These are phyloP conservation scores for Neodon shergylaensis DNA, from an alignment of 2,113 vertebrate genomes.

Conservation along the genomic window DNA sequence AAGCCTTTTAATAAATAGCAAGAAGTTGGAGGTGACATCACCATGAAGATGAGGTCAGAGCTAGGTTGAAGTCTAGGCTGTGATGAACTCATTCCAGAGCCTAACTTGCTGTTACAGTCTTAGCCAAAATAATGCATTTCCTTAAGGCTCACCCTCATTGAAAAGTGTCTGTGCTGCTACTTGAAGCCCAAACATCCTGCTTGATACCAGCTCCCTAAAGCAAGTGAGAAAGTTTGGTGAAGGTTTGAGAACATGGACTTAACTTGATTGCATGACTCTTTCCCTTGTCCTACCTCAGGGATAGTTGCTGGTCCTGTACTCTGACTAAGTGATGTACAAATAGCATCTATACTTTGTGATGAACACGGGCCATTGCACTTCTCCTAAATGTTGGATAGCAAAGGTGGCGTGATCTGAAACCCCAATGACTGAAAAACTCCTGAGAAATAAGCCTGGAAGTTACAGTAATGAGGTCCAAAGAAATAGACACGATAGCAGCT, in stretches of 20 bases:
- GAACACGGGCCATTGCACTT: neutral
- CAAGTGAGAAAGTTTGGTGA: neutral
- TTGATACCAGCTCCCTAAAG: neutral
- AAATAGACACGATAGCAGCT: conserved; percentile 29
- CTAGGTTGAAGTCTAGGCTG: neutral
- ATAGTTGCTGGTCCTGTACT: neutral
- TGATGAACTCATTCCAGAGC: neutral
- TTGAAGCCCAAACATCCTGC: neutral
- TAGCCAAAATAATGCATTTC: neutral
- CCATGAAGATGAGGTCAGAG: neutral
- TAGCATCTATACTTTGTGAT: neutral
- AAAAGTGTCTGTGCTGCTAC: neutral
- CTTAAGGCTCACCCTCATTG: neutral
- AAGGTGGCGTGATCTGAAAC: conserved; percentile 37
- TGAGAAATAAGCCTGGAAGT: conserved; percentile 49
- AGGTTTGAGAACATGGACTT: neutral
- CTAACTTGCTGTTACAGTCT: neutral
- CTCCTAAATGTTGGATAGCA: neutral
- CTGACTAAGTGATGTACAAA: neutral
- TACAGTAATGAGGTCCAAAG: conserved; percentile 52
- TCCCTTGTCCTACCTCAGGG: neutral
- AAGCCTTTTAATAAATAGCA: neutral
- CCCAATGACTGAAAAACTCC: conserved; percentile 11
- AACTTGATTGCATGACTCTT: neutral
- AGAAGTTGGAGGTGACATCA: neutral